Evolutionary conservation across 2,797 vertebrate species (phyloP).

Genomic region (Synanceia verrucosa): DNA sequence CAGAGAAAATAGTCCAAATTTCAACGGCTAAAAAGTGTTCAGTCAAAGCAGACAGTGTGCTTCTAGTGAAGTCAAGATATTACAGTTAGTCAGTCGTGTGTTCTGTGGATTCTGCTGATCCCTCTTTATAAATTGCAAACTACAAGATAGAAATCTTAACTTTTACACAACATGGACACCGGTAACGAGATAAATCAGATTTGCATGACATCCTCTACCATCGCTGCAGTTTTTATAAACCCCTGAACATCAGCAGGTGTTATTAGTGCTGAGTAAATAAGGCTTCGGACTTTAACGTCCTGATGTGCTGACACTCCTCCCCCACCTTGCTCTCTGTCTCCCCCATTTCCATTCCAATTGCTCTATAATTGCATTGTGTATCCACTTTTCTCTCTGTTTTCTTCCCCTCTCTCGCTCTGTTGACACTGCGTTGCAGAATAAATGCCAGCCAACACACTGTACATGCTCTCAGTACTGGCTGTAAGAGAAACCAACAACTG

Average conservation of each 20-base stretch:
- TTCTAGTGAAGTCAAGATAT: background rate
- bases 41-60: background rate
- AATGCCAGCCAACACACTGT: conserved; percentile 44
- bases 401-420: conserved; percentile 39
- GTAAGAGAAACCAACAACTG: conserved; percentile 68
- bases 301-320: conserved; percentile 30
- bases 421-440: conserved; percentile 53
- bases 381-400: conserved; percentile 14
- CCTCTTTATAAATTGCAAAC: background rate
- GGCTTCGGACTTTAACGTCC: conserved; percentile 33
- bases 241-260: conserved; percentile 43
- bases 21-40: too few species aligned
- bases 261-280: conserved; percentile 25
- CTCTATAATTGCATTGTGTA: conserved; percentile 59
- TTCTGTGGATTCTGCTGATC: too few species aligned
- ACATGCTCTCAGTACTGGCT: conserved; percentile 29
- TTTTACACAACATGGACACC: background rate
- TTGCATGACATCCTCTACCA: background rate
- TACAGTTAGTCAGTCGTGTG: background rate
- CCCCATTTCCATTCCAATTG: conserved; percentile 51
- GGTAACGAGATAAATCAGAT: conserved; percentile 9
- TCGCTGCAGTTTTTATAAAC: conserved; percentile 24
- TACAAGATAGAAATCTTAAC: background rate
- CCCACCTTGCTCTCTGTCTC: conserved; percentile 24
- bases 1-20: too few species aligned